Conservation (phyloP, 2,888 invertebrate genomes). For the Cyaniris semiargus region DNA sequence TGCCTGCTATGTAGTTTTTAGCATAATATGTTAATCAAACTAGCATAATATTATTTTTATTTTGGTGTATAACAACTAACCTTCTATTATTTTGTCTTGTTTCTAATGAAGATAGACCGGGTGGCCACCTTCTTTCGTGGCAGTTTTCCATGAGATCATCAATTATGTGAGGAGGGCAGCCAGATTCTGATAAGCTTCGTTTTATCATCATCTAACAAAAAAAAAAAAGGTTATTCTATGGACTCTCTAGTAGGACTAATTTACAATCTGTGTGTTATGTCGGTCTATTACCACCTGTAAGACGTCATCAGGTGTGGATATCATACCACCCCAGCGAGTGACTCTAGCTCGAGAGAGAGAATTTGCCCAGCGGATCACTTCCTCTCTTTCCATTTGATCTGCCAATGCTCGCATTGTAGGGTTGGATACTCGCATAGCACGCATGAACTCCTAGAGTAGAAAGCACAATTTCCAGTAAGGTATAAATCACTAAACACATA, state of each 20-base stretch:
- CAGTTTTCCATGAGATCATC: constrained; percentile 98
- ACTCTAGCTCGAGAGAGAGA: constrained; percentile 92
- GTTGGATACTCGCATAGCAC: constrained; percentile 94
- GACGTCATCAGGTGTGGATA: constrained; percentile 97
- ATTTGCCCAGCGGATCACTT: constrained; percentile 93
- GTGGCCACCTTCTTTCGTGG: constrained; percentile 97
- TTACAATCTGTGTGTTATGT: background rate
- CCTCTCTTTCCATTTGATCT: constrained; percentile 96
- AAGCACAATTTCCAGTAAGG: background rate
- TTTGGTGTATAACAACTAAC: constrained; percentile 31
- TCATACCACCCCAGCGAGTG: constrained; percentile 99
- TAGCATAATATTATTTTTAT: background rate
- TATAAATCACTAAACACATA: no score
- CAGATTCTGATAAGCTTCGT: constrained; percentile 94
- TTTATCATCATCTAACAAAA: constrained; percentile 93
- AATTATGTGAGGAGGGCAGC: constrained; percentile 95
- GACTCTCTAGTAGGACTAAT: background rate
- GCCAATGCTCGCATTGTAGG: constrained; percentile 95
- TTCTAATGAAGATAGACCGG: constrained; percentile 94
- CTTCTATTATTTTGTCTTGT: constrained; percentile 96
- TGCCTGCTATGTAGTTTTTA: no score
- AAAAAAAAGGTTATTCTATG: constrained; percentile 38
- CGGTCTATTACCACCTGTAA: constrained; percentile 83
- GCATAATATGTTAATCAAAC: no score
- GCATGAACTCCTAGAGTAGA: constrained; percentile 88